Evolutionary conservation across 2,888 invertebrate species (phyloP).

Genomic region (Drosophila pegasa): DNA sequence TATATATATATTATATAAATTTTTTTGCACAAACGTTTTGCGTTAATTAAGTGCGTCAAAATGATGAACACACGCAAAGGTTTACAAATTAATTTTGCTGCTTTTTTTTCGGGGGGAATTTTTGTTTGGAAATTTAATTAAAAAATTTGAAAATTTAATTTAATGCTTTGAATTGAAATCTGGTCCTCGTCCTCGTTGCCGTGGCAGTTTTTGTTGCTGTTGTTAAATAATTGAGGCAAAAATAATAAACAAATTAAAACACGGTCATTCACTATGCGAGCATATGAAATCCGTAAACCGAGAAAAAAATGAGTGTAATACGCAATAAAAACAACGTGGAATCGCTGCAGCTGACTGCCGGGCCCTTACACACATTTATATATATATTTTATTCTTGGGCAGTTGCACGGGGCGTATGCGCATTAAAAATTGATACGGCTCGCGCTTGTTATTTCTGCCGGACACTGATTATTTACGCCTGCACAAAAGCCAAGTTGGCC

Average conservation of each 20-base stretch:
- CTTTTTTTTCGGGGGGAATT: background rate
- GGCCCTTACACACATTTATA: background rate
- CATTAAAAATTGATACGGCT: slow-evolving; percentile 46
- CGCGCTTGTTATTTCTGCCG: slow-evolving; percentile 16
- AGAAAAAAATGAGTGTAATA: slow-evolving; percentile 7
- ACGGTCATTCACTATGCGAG: slow-evolving; percentile 8
- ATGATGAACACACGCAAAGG: slow-evolving; percentile 21
- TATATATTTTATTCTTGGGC: background rate
- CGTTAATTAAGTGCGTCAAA: slow-evolving; percentile 66
- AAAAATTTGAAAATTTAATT: slow-evolving; percentile 56
- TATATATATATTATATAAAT: background rate
- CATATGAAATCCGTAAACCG: background rate
- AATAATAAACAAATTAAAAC: slow-evolving; percentile 61
- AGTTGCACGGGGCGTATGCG: slow-evolving; percentile 44
- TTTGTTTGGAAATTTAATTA: slow-evolving; percentile 60
- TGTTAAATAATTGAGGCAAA: slow-evolving; percentile 48
- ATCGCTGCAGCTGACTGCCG: slow-evolving; percentile 18
- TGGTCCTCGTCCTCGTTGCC: background rate
- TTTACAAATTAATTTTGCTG: slow-evolving; percentile 7
- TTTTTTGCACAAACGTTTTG: slow-evolving; percentile 42
- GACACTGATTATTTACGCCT: slow-evolving; percentile 29
- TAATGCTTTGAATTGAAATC: slow-evolving; percentile 40
- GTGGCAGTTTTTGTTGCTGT: slow-evolving; percentile 2
- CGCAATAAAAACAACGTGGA: slow-evolving; percentile 37
- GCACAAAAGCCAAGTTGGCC: slow-evolving; percentile 16